Base-by-base conservation (phyloP, 2,888 invertebrate genomes). In the Ophioninae sp. region DNA sequence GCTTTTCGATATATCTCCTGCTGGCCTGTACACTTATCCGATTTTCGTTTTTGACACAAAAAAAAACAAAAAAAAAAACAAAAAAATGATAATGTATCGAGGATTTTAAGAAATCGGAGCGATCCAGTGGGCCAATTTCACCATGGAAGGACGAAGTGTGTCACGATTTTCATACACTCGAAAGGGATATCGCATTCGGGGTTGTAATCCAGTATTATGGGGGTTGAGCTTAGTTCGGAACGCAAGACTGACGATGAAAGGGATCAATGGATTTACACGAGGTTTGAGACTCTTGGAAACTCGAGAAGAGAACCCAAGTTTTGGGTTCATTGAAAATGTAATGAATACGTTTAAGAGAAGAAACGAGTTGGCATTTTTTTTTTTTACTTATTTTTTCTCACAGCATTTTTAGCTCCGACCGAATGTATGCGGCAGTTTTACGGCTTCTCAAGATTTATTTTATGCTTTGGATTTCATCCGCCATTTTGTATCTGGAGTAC, bases 221-320 rank as follows among this genome's bases (percentile, higher is more conserved):
- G 70, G 70, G 75, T 65, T 75, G 20, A 82, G 72, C 70, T 56
- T 59, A 75, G 65, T 59, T 67, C 65, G 61, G 61, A 50, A 67
- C 23, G 50, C 69, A 39, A 50, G 61, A 57, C 37, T 57, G 67
- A 44, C 79, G 79, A 69, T 64, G 69, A 68, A 23, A 75, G 69
- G 80, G 80, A 80, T 75, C 69, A 80, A 80, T 75, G 80, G 81
- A 77, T 81, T 77, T 81, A 67, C 72, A 37, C n/a, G 61, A 65
- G 69, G 72, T 23, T 64, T n/a, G 44, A 73, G 67, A 64, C 44
- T 79, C 56, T 23, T n/a, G 13, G 20, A 56, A 39, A 39, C 67
- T 44, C 72, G 39, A 13, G 20, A 64, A 37, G 64, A 39, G 56
- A 64, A 6, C 30, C 30, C 21, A 13, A 30, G 56, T 67, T 65